Evolutionary conservation across 1,140 invertebrate species (phyloP), one percentile per base, ranked within the genome.

Genomic region (Meloidogyne hapla): DNA sequence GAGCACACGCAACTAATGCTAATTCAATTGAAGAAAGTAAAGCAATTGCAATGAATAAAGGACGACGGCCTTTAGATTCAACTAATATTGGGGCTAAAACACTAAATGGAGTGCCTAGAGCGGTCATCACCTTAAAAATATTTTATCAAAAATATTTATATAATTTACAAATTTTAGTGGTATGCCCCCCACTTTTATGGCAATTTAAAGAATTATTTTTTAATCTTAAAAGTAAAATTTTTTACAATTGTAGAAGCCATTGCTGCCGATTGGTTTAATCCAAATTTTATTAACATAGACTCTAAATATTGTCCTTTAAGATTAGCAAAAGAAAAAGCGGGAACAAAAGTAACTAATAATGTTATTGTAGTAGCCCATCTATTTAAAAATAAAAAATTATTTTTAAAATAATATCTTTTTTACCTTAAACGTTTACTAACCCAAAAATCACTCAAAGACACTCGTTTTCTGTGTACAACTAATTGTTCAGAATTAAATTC

Each of bases 231-330:
- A 68, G 45, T 10, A 23, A 0, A 26, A 18, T 26, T 33, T 13
- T 69, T 40, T n/a, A 73, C 71, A 61, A 73, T 73, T 63, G 48
- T 73, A 40, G 56, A 56, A 5, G 40, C 48, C 56, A 73, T 15
- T 25, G 71, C 48, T 38, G 28, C 13, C 1, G 79, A 81, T 45
- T 80, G 79, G 33, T 69, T 75, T 64, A 80, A 23, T 38, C 79
- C 79, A 78, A 81, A 80, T 5, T 63, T 42, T 80, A 80, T 80
- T 26, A 80, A 62, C 79, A 80, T 80, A 28, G 79, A 67, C 18
- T 76, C 79, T 33, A 82, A 62, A 33, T 80, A 80, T 66, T 80
- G 79, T 42, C 79, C 82, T 72, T 80, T 80, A 21, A 80, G 45
- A 64, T 79, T 83, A 33, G 82, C 63, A 15, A 78, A 33, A 21